These are phyloP conservation scores for Tiphia femorata DNA, from an alignment of 2,888 invertebrate genomes.

Conservation along the genomic window DNA sequence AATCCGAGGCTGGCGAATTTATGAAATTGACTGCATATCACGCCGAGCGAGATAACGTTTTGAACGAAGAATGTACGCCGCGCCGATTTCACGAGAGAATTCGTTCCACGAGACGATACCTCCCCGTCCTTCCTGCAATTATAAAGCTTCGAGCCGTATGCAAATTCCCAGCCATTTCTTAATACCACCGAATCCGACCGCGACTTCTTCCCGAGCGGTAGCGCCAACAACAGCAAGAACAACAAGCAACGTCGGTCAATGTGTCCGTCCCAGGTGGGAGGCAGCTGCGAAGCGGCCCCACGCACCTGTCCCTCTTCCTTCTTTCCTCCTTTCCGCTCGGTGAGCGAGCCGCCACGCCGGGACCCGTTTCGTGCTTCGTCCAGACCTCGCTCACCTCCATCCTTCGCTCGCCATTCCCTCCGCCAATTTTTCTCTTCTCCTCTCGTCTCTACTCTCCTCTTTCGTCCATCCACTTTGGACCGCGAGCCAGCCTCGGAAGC, in stretches of 20 bases:
- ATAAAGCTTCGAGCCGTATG: too few relatives aligned
- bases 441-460: constrained; percentile 5
- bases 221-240: constrained; percentile 28
- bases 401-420: background rate
- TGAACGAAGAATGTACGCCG: too few relatives aligned
- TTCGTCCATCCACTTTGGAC: too few relatives aligned
- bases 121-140: too few relatives aligned
- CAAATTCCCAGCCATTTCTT: too few relatives aligned
- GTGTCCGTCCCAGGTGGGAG: constrained; percentile 68
- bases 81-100: too few relatives aligned
- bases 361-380: background rate
- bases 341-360: background rate
- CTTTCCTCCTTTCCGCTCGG: constrained; percentile 15
- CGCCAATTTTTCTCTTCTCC: background rate
- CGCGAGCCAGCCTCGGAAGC: too few relatives aligned
- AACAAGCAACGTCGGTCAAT: constrained; percentile 14
- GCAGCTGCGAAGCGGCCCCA: constrained; percentile 67
- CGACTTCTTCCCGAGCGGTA: too few relatives aligned
- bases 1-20: constrained; percentile 25
- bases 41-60: constrained; percentile 13
- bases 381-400: background rate
- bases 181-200: too few relatives aligned
- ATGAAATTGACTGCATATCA: constrained; percentile 20
- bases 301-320: constrained; percentile 59
- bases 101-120: too few relatives aligned